Base-by-base conservation (phyloP, 2,888 invertebrate genomes). In the Sepioteuthis lessoniana region DNA sequence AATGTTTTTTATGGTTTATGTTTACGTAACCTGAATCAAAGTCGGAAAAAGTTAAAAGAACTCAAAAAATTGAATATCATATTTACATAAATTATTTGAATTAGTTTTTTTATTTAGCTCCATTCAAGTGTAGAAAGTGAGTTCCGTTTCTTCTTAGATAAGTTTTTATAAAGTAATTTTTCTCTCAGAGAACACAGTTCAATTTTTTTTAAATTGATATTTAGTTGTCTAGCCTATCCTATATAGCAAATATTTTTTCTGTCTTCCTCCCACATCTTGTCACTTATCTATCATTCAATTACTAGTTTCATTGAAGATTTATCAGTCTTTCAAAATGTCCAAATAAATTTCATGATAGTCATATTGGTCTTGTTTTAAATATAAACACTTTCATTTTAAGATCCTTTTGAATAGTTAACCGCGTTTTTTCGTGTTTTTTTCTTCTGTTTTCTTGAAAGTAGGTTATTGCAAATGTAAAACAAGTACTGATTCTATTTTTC, bases 321-420 rank as follows among this genome's bases (percentile, higher is more conserved):
- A 25, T 55, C 19, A 47, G 47, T 47, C 47, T 42, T 42, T 42
- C 3, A 76, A 76, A 76, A 76, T 4, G 4, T n/a, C 35, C n/a
- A 0, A n/a, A 10, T 76, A 0, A n/a, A 76, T 76, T 76, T 35
- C n/a, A 76, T 35, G n/a, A 76, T 13, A 76, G 76, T n/a, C n/a
- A 35, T 16, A 76, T 76, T 76, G 35, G 76, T n/a, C n/a, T 35
- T 76, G 16, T 35, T 76, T 76, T 35, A 76, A 76, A 76, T 76
- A 76, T 76, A n/a, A 76, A 35, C 76, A n/a, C 76, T 76, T 76
- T n/a, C 76, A 76, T 76, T n/a, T 76, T 76, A 76, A 76, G 35
- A 76, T 35, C n/a, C 7, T 16, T 16, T 16, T 76, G 76, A 76
- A n/a, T 76, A 76, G 76, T 76, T 76, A 76, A 76, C 76, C 76